phyloP scores from a whole-genome alignment of 2,797 vertebrate species.

The Onychomys torridus region DNA sequence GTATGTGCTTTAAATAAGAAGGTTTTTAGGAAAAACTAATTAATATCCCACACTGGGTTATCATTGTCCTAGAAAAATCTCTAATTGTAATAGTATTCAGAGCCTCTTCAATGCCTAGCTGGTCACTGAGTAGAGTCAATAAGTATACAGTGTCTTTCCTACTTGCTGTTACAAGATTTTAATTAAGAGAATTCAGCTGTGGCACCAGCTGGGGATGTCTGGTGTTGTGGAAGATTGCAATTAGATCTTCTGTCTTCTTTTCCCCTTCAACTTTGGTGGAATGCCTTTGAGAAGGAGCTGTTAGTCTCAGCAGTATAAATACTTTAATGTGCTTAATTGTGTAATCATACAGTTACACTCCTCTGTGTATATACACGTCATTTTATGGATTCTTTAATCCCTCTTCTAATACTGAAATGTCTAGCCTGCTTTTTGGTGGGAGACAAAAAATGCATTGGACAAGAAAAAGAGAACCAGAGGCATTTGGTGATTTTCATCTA shows the following conservation, averaged over 20 bases:
- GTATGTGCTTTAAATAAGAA: conserved; percentile 43
- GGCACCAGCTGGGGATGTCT: conserved; percentile 88
- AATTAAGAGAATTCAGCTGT: conserved; percentile 89
- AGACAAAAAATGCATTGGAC: neutral
- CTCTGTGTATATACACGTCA: conserved; percentile 80
- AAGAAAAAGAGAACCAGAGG: conserved; percentile 6
- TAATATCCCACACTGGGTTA: conserved; percentile 1
- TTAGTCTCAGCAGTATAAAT: conserved; percentile 84
- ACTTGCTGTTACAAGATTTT: conserved; percentile 87
- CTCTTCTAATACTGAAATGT: conserved; percentile 78
- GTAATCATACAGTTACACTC: conserved; percentile 86
- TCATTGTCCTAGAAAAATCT: conserved; percentile 79
- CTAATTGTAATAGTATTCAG: conserved; percentile 79
- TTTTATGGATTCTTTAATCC: conserved; percentile 82
- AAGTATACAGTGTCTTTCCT: conserved; percentile 83
- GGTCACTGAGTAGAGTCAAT: conserved; percentile 85
- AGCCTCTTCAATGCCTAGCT: conserved; percentile 79
- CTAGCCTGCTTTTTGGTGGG: conserved; percentile 73
- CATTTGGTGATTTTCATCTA: conserved; percentile 4
- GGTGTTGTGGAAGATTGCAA: conserved; percentile 87
- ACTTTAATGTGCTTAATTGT: conserved; percentile 86
- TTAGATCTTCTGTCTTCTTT: conserved; percentile 86
- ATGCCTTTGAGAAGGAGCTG: conserved; percentile 83
- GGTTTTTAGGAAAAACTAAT: conserved; percentile 52
- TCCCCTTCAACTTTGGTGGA: conserved; percentile 82